Evolutionary conservation across 2,113 vertebrate species (phyloP).

Genomic region (Trematomus loennbergii): DNA sequence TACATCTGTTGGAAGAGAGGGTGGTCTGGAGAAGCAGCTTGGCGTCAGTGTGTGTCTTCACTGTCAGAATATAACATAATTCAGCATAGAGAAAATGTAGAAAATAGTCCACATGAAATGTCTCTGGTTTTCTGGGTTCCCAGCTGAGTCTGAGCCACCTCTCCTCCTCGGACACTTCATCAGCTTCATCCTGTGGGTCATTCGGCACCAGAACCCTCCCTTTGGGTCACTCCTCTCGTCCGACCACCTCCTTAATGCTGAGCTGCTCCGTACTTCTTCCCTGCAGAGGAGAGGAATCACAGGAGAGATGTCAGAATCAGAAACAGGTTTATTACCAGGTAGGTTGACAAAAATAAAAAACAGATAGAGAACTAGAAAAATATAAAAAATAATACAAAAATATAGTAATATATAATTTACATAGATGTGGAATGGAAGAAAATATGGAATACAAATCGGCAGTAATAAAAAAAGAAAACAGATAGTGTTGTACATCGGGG

Average conservation of each 20-base stretch:
- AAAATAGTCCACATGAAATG: slow-evolving; percentile 21
- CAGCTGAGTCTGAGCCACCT: slow-evolving; percentile 46
- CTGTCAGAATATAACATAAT: slow-evolving; percentile 42
- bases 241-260: slow-evolving; percentile 52
- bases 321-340: too few species aligned
- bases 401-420: too few species aligned
- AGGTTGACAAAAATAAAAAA: too few species aligned
- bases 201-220: slow-evolving; percentile 28
- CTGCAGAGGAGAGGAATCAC: slow-evolving; percentile 52
- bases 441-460: too few species aligned
- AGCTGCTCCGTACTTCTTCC: slow-evolving; percentile 60
- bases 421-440: too few species aligned
- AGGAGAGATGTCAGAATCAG: neutral
- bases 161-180: neutral
- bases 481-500: too few species aligned
- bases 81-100: neutral
- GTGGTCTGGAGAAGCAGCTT: slow-evolving; percentile 28
- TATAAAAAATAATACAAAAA: too few species aligned
- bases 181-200: slow-evolving; percentile 46
- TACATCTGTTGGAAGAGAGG: slow-evolving; percentile 50
- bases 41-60: slow-evolving; percentile 44
- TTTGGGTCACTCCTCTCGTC: slow-evolving; percentile 17
- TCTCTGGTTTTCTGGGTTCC: slow-evolving; percentile 29
- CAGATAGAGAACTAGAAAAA: too few species aligned
- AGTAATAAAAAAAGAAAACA: too few species aligned